Evolutionary conservation across 2,113 vertebrate species (phyloP), one percentile per base, ranked within the genome.

Genomic region (Chrysochloris asiatica): DNA sequence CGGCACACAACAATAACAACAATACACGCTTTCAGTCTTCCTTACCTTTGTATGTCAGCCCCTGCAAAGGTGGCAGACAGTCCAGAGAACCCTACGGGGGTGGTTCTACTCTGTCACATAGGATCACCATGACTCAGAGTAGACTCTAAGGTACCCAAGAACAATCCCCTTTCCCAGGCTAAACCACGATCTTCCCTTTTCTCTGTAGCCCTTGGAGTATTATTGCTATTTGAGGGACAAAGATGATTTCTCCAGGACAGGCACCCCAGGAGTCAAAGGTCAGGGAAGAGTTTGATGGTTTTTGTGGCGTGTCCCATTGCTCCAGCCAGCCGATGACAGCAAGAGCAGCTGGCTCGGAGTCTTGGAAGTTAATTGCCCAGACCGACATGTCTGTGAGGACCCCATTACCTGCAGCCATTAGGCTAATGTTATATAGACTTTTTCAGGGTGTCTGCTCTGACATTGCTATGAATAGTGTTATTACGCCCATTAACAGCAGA

Each of bases 391-490:
- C 90, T 84, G 93, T 52, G 80, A 95, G 96, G 86, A 96, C 95
- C 96, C 97, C 97, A 98, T 98, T 98, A 97, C 97, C 96, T 97
- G 88, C 87, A 86, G 94, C 97, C 96, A 97, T 98, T 97, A 98
- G 97, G 95, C 93, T 98, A 98, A 98, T 97, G 97, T 97, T 98
- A 98, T 98, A 98, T 96, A 96, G 97, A 97, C 97, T 97, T 96
- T 97, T 95, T 96, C 94, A 77, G 95, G 94, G 95, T 91, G 94
- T 96, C 95, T 96, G 96, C 96, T 59, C 95, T 94, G 97, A 97
- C 97, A 97, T 97, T 33, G 84, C 97, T 97, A 98, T 97, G 97
- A 98, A 97, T 96, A 93, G 91, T 95, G 93, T 96, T 97, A 97
- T 97, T 97, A 96, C 92, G 88, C 94, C 97, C 96, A 97, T 98